Base-by-base conservation (phyloP, 2,797 vertebrate species). In the Onychomys leucogaster region DNA sequence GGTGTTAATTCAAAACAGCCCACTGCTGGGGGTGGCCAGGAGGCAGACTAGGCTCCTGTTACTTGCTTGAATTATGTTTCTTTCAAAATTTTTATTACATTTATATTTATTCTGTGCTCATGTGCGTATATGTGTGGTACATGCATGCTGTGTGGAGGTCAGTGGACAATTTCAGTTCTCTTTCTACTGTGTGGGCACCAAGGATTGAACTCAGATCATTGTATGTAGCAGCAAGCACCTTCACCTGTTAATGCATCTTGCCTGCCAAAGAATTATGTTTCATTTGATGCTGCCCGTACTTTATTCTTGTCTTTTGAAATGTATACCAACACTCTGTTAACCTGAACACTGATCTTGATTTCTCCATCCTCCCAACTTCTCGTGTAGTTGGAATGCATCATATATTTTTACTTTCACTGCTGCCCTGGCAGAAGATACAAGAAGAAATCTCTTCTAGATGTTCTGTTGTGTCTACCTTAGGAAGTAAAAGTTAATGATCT, bases 401-500 rank as follows among this genome's bases (percentile, higher is more conserved):
- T 84, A 13, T 88, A 76, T 93, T 96, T 97, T 96, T 88, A 78
- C 76, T 94, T 61, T 92, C 80, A 69, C 29, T 12, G 69, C 34
- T 96, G 29, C 49, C 84, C 63, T 83, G 61, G 65, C 29, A 84
- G 57, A 86, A 77, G 65, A 89, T 82, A 67, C 21, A 91, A 57
- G 76, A 59, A 92, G 80, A 93, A 91, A 95, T 96, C 83, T 80
- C 76, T 80, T 92, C 52, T 96, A 85, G 84, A 93, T 88, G 52
- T 78, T 96, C 78, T 88, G 59, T 96, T 95, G 34, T 61, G 69
- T 88, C 78, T 93, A 4, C 75, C 87, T 90, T 61, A 77, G 91
- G 87, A 94, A 91, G 92, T 96, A 96, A 96, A 97, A 97, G 89
- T 96, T 96, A 96, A 94, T 93, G 77, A 86, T 94, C 87, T 95